Base-by-base conservation (phyloP, 2,113 vertebrate genomes). In the Acrocephalus kingi region DNA sequence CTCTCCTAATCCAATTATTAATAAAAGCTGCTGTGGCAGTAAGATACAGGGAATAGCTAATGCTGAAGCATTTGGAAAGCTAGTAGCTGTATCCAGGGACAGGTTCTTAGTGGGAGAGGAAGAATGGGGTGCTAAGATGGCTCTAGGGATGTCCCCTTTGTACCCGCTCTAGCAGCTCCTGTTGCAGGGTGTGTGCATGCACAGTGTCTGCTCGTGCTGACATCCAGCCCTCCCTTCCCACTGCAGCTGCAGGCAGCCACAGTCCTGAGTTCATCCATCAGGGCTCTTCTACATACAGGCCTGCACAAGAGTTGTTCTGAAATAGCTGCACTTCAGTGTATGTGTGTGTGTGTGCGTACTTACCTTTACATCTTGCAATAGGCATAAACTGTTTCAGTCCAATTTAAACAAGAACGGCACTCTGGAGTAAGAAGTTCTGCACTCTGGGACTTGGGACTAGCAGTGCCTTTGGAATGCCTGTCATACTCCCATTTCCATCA, bases 191-290 rank as follows among this genome's bases (percentile, higher is more conserved):
- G 52, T 21, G n/a, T 63, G 25, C 30, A 4, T 7, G 49, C 25
- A 2, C 35, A 18, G 64, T 6, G 0, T 72, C 89, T 1, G 1
- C 61, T 63, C 0, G 0, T 22, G 43, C 80, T 78, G 80, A 58
- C 56, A 66, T 54, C 77, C 84, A 90, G 56, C 43, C 28, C 54
- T 31, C 72, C 24, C 52, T 68, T 45, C 46, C 9, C 68, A 20
- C 14, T 0, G 0, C 87, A 89, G 80, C 87, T 95, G 87, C 84
- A 54, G 55, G 75, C 86, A 77, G 68, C 76, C 37, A 3, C 12
- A 30, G 73, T 9, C 80, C 61, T 28, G 28, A 71, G 76, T 68
- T 84, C 58, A 19, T 58, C 45, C 22, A 7, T 24, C 7, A 25
- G 31, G 13, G 20, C 74, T 91, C 18, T 0, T 62, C 68, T 31